phyloP scores from a whole-genome alignment of 2,797 vertebrate genomes.

The Fratercula arctica region DNA sequence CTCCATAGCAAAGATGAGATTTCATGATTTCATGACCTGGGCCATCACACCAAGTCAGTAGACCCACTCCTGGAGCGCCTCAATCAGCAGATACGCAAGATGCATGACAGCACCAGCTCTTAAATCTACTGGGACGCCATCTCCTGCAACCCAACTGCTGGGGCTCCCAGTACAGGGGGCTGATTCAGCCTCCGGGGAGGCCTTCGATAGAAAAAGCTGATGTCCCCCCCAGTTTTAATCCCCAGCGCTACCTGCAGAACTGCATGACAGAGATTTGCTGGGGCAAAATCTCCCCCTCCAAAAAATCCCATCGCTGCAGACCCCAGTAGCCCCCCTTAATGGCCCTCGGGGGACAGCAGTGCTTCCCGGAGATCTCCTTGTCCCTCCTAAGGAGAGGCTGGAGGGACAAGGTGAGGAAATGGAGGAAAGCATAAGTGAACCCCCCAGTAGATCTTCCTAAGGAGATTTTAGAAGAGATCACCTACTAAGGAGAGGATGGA shows the following conservation, averaged over 20 bases:
- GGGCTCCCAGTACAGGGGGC: background rate
- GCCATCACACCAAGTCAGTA: background rate
- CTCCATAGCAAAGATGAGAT: fast-evolving
- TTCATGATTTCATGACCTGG: too few relatives aligned
- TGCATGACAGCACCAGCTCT: background rate
- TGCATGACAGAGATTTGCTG: background rate
- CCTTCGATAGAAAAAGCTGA: background rate
- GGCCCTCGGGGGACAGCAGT: fast-evolving
- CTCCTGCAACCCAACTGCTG: background rate
- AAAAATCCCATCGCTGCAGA: background rate
- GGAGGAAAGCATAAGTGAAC: background rate
- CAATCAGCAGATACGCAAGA: background rate
- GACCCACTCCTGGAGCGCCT: background rate
- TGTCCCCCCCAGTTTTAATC: background rate
- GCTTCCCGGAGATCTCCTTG: background rate
- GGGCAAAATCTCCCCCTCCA: background rate
- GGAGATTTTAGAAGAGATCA: slow-evolving; percentile 42
- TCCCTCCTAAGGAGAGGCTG: background rate
- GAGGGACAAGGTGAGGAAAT: background rate
- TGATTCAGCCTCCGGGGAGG: background rate
- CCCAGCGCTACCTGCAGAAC: background rate
- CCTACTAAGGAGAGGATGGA: slow-evolving; percentile 25
- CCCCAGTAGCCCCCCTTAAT: background rate
- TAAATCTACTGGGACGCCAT: background rate
- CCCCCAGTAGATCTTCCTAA: background rate